Conservation (phyloP, 2,113 vertebrate genomes). For the Pseudorectes ferrugineus region DNA sequence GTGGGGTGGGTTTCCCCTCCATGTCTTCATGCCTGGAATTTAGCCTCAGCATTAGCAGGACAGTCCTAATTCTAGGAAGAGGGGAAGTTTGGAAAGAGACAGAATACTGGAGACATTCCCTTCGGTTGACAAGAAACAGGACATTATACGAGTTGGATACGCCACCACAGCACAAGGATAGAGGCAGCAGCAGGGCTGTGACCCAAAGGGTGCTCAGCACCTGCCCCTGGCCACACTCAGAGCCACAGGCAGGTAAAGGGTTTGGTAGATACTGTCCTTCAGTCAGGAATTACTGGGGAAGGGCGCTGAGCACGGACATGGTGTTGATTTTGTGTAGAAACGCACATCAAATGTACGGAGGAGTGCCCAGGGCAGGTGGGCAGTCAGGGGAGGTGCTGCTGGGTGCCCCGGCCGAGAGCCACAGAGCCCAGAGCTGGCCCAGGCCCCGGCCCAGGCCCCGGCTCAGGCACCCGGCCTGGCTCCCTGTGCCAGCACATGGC, state of each 20-base stretch:
- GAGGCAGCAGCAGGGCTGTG: neutral
- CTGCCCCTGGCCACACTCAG: neutral
- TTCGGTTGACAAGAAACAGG: neutral
- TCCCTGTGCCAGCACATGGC: too few relatives aligned
- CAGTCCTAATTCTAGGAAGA: neutral
- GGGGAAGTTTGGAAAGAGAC: neutral
- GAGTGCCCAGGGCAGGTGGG: conserved; percentile 14
- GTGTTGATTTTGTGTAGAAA: conserved; percentile 4
- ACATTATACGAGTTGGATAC: neutral
- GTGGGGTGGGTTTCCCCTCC: neutral
- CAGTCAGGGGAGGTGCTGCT: neutral
- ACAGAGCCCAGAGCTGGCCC: neutral
- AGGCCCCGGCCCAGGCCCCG: neutral
- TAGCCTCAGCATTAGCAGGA: conserved; percentile 30
- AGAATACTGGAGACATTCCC: neutral
- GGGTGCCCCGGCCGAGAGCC: neutral
- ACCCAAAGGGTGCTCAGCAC: neutral
- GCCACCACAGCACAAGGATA: neutral
- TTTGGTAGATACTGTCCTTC: neutral
- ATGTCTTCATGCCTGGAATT: conserved; percentile 6
- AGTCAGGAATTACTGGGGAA: neutral
- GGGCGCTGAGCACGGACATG: neutral
- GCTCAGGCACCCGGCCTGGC: neutral
- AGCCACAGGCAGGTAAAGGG: neutral
- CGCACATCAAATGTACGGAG: neutral